A percentile compares a stretch with the other conserved stretches of the same genome.
Evolutionary conservation across 2,797 vertebrate species (phyloP).

Genomic region (Aythya fuligula): DNA sequence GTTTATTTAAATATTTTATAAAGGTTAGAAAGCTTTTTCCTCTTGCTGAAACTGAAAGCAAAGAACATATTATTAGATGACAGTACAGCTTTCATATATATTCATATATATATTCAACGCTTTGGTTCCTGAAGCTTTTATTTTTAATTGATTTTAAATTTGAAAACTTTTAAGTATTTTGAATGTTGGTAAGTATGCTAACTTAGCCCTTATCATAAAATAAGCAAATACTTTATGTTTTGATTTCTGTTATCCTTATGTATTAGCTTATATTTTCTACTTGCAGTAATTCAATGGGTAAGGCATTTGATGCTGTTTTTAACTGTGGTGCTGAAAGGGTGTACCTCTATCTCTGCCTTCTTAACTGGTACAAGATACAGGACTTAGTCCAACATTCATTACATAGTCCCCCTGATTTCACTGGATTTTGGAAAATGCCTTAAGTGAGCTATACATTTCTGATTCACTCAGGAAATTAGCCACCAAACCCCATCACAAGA

Average conservation of each 20-base stretch:
- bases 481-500: not conserved
- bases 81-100: not conserved
- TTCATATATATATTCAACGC: not conserved
- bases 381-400: not conserved
- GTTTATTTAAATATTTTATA: not conserved
- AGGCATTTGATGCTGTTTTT: not conserved
- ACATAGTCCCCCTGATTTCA: not conserved
- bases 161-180: not conserved
- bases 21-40: not conserved
- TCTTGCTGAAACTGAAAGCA: not conserved
- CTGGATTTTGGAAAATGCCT: not conserved
- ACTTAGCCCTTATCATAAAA: not conserved
- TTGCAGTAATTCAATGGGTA: not conserved
- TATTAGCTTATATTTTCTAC: not conserved
- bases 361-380: not conserved
- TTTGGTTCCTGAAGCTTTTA: not conserved
- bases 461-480: slow-evolving; percentile 29
- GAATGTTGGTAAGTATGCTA: not conserved
- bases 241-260: not conserved
- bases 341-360: not conserved
- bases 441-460: not conserved
- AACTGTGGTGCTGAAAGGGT: not conserved
- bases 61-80: not conserved
- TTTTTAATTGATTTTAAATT: not conserved
- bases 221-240: not conserved